Percentiles rank a stretch among this genome's conserved stretches.
phyloP scores from a whole-genome alignment of 30 jellyfish, hydroid and myxozoan genomes.

The Catostylus mosaicus region DNA sequence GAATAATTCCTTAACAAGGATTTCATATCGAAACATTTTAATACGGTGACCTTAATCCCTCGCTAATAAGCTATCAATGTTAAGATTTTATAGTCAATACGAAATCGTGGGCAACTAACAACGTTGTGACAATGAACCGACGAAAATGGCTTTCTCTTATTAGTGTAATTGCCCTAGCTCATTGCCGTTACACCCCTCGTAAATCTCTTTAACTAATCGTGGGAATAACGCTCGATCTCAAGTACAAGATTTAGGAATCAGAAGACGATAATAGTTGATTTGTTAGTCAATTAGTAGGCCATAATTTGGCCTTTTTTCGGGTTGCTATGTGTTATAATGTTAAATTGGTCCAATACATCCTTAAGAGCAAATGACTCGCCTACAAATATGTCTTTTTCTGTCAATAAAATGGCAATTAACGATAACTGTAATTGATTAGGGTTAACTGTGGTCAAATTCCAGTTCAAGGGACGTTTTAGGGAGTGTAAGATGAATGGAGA shows the following conservation, averaged over 20 bases:
- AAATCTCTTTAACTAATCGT: slow-evolving; percentile 20
- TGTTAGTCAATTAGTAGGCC: neutral
- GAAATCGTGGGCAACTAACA: slow-evolving; percentile 12
- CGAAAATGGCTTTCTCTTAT: neutral
- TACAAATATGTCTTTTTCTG: too few species aligned
- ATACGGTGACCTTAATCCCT: slow-evolving; percentile 21
- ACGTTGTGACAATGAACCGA: slow-evolving; percentile 4
- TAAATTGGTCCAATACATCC: too few species aligned
- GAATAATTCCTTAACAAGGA: slow-evolving; percentile 53
- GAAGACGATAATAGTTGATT: neutral
- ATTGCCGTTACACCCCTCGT: slow-evolving; percentile 10
- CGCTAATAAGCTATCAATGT: slow-evolving; percentile 14
- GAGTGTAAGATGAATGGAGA: too few species aligned
- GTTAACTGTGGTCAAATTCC: too few species aligned
- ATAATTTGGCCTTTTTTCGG: too few species aligned
- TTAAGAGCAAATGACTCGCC: too few species aligned
- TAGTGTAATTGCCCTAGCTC: neutral
- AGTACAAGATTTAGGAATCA: neutral
- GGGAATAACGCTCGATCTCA: neutral
- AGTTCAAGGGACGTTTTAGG: too few species aligned
- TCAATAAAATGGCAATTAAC: too few species aligned
- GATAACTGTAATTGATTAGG: too few species aligned
- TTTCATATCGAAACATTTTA: slow-evolving; percentile 48
- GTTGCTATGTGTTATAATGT: too few species aligned
- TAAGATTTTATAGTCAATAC: neutral